Evolutionary conservation across 2,888 invertebrate species (phyloP).

Genomic region (Dryocosmus kuriphilus): DNA sequence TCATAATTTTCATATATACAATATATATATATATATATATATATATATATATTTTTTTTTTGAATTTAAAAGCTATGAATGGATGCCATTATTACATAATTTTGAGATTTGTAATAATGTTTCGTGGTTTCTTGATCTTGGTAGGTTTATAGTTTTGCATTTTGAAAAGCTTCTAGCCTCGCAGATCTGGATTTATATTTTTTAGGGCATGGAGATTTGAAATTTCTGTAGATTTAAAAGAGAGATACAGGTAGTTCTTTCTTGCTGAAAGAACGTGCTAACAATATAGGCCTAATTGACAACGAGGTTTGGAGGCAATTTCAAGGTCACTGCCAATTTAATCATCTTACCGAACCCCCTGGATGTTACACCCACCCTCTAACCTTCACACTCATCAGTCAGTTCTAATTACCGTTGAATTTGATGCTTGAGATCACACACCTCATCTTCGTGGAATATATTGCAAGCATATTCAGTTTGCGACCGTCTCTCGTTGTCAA

Average conservation of each 20-base stretch:
- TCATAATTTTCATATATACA: no score
- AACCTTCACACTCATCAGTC: conserved; percentile 16
- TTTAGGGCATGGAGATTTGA: no score
- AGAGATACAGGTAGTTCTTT: background rate
- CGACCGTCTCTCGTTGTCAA: background rate
- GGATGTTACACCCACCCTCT: conserved; percentile 1
- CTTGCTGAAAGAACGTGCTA: background rate
- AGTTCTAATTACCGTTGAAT: conserved; percentile 26
- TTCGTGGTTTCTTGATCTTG: background rate
- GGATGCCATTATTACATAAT: background rate
- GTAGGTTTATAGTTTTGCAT: no score
- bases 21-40: no score
- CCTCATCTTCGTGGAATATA: background rate
- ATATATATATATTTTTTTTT: no score
- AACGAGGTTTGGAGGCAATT: conserved; percentile 9
- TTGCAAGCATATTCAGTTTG: background rate
- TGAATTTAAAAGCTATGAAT: no score
- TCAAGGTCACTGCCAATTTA: conserved; percentile 26
- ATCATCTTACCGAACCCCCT: conserved; percentile 16
- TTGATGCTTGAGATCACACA: conserved; percentile 22
- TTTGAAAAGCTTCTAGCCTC: no score
- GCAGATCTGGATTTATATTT: no score
- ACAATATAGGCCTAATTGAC: conserved; percentile 8
- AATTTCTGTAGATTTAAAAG: no score
- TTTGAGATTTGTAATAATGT: background rate